A percentile compares a stretch with the other conserved stretches of the same genome.
These are phyloP conservation scores for Danio aesculapii DNA, from an alignment of 2,797 vertebrate genomes.

Conservation along the genomic window DNA sequence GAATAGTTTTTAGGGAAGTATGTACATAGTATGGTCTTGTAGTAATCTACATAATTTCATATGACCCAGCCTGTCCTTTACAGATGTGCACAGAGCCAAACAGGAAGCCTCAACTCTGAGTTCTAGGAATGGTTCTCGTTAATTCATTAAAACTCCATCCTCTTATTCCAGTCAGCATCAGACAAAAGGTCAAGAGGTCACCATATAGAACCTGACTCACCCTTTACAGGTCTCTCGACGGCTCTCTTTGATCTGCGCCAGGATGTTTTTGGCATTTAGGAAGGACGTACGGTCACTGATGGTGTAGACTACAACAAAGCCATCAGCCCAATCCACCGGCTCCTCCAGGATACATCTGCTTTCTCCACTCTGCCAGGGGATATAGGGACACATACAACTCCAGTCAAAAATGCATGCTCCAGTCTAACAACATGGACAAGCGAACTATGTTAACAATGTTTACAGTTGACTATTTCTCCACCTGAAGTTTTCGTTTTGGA, in stretches of 20 bases:
- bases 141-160: slow-evolving; percentile 63
- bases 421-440: slow-evolving; percentile 21
- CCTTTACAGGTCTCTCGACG: slow-evolving; percentile 77
- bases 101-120: slow-evolving; percentile 37
- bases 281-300: slow-evolving; percentile 80
- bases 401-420: slow-evolving; percentile 5
- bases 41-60: slow-evolving; percentile 20
- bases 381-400: neutral
- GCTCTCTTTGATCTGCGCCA: slow-evolving; percentile 77
- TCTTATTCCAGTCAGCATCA: slow-evolving; percentile 48
- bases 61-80: slow-evolving; percentile 33
- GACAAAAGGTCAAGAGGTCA: slow-evolving; percentile 49
- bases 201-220: slow-evolving; percentile 66
- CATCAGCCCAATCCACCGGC: slow-evolving; percentile 81
- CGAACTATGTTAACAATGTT: neutral
- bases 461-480: slow-evolving; percentile 6
- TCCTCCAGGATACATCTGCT: slow-evolving; percentile 78
- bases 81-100: slow-evolving; percentile 36
- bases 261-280: slow-evolving; percentile 76
- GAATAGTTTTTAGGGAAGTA: neutral
- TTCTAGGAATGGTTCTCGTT: slow-evolving; percentile 65
- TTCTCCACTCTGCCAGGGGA: slow-evolving; percentile 69
- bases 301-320: slow-evolving; percentile 83
- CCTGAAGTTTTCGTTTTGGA: slow-evolving; percentile 20
- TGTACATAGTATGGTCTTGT: neutral